Conservation (phyloP, 2,888 invertebrate genomes). For the Salpingus planirostris region DNA sequence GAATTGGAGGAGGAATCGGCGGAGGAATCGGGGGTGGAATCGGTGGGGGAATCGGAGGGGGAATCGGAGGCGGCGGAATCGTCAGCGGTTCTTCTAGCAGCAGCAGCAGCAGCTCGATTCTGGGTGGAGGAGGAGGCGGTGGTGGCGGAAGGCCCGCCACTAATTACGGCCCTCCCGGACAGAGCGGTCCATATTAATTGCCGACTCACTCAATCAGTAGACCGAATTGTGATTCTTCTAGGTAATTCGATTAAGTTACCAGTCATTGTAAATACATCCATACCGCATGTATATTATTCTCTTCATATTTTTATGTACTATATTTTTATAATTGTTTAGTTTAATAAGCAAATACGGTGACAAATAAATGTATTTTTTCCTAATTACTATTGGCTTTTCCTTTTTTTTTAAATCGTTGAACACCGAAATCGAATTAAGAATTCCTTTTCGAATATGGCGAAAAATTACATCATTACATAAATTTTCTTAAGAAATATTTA, state of each 20-base stretch:
- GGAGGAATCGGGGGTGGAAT: not conserved
- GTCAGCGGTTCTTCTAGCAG: not conserved
- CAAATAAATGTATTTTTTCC: slow-evolving; percentile 38
- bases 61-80: not conserved
- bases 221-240: too few species aligned
- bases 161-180: slow-evolving; percentile 36
- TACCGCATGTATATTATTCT: slow-evolving; percentile 9
- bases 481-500: too few species aligned
- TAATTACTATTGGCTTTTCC: slow-evolving; percentile 3
- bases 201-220: too few species aligned
- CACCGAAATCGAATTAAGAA: too few species aligned
- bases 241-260: too few species aligned
- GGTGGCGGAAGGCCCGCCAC: slow-evolving; percentile 18
- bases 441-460: too few species aligned
- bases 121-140: slow-evolving; percentile 16
- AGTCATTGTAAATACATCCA: slow-evolving; percentile 1
- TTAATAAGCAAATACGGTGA: slow-evolving; percentile 32
- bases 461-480: too few species aligned
- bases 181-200: slow-evolving; percentile 25
- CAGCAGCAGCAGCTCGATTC: slow-evolving; percentile 3
- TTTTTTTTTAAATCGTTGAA: too few species aligned
- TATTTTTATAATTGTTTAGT: slow-evolving; percentile 18
- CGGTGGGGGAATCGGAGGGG: slow-evolving; percentile 3
- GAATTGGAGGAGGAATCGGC: slow-evolving; percentile 4
- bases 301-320: slow-evolving; percentile 26